These are phyloP conservation scores for Odontocerum albicorne DNA, from an alignment of 2,888 invertebrate species.

Conservation along the genomic window DNA sequence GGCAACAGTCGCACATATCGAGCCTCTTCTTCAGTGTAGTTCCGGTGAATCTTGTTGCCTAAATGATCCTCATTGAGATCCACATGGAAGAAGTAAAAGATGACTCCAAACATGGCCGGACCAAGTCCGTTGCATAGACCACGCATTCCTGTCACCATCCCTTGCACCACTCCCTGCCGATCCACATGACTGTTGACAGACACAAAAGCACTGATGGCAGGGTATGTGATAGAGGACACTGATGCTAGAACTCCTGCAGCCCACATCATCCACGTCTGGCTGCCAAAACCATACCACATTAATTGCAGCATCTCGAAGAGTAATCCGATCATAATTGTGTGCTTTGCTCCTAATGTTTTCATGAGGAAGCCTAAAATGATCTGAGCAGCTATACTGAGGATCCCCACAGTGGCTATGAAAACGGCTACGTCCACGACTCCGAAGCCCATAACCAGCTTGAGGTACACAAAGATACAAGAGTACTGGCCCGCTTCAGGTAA, in stretches of 20 bases:
- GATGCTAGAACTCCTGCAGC: conserved; percentile 95
- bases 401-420: conserved; percentile 96
- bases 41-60: conserved; percentile 38
- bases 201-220: conserved; percentile 97
- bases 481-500: conserved; percentile 98
- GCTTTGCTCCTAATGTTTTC: conserved; percentile 88
- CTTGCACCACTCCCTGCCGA: conserved; percentile 94
- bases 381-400: conserved; percentile 94
- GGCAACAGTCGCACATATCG: conserved; percentile 76
- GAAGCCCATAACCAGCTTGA: conserved; percentile 97
- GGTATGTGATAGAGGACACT: conserved; percentile 95
- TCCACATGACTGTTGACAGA: conserved; percentile 98
- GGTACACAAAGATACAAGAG: conserved; percentile 99
- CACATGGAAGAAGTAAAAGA: conserved; percentile 98
- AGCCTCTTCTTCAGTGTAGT: conserved; percentile 53
- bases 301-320: conserved; percentile 96
- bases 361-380: conserved; percentile 82
- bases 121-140: conserved; percentile 98
- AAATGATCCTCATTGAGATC: conserved; percentile 82
- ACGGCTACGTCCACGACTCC: conserved; percentile 93
- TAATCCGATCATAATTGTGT: conserved; percentile 96
- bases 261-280: conserved; percentile 99
- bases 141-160: conserved; percentile 98
- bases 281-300: conserved; percentile 97
- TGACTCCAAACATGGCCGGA: conserved; percentile 97